Base-by-base conservation (phyloP, 37 sponge, comb jelly and placozoan species). In the Geodia barretti region DNA sequence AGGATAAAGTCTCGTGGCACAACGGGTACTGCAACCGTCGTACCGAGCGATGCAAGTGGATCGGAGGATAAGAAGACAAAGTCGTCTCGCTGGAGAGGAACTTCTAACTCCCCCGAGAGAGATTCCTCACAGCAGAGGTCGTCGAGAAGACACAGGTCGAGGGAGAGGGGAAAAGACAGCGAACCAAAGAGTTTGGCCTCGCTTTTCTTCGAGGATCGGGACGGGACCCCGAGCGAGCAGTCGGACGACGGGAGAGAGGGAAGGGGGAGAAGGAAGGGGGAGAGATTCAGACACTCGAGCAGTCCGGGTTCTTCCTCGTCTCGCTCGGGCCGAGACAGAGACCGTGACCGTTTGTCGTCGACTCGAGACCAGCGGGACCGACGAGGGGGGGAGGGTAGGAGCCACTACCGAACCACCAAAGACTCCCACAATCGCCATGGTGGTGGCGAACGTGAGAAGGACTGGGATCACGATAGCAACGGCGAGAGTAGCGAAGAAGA, bases 1-100 rank as follows among this genome's bases (percentile, higher is more conserved):
- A 78, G 58, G 28, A 83, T 88, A 11, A 88, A 72, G 41, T 80
- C 76, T 39, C 29, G 83, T 8, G 34, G 33, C 68, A 31, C 19
- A 7, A 14, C 14, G 14, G 54, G 54, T 47, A 14, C 11, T 7
- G 14, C 11, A 7, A 47, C 54, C 14, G 11, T 17, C 7, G 14
- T 17, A 17, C 54, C 7, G 54, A 47, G 54, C 14, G 54, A 47
- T 7, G 54, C 54, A 7, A 47, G 54, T 47, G 54, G 54, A 14
- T 47, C 54, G 14, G 54, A 47, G 7, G 54, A 47, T 7, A 47
- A 14, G 54, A 47, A 47, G n/a, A n/a, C n/a, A 14, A 47, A 47
- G 54, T 47, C 14, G 7, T 47, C 54, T 47, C 54, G 54, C 14
- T 7, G 54, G 54, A 47, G 54, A 47, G 54, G 54, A 14, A 47